Conservation (phyloP, 1,140 invertebrate genomes). For the Plodia interpunctella region DNA sequence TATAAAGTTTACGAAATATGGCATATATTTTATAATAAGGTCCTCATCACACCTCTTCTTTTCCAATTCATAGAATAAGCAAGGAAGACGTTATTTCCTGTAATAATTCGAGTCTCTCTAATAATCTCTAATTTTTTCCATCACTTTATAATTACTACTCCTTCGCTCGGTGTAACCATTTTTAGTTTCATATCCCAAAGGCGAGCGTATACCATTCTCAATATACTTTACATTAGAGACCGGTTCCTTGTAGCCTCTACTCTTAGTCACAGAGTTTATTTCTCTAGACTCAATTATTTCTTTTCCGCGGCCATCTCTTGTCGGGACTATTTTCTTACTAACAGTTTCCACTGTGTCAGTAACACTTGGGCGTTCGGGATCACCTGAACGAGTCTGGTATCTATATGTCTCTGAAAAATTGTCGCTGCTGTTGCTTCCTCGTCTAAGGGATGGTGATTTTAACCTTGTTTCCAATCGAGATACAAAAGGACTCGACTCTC, state of each 20-base stretch:
- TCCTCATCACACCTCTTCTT: background rate
- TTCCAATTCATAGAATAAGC: background rate
- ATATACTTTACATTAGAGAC: slow-evolving; percentile 66
- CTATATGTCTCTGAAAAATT: slow-evolving; percentile 84
- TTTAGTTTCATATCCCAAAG: slow-evolving; percentile 61
- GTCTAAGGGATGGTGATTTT: slow-evolving; percentile 66
- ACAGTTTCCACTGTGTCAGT: slow-evolving; percentile 83
- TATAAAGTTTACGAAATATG: slow-evolving; percentile 49
- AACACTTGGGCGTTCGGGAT: slow-evolving; percentile 79
- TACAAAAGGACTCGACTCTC: slow-evolving; percentile 70
- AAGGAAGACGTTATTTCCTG: slow-evolving; percentile 11
- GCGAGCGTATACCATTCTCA: slow-evolving; percentile 67
- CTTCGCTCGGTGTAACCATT: slow-evolving; percentile 66
- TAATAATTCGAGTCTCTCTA: slow-evolving; percentile 27
- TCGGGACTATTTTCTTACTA: slow-evolving; percentile 81
- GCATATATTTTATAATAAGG: slow-evolving; percentile 35
- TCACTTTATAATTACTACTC: slow-evolving; percentile 70
- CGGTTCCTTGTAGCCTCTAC: slow-evolving; percentile 75
- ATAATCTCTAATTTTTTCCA: slow-evolving; percentile 74
- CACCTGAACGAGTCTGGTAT: slow-evolving; percentile 80
- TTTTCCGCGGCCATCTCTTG: slow-evolving; percentile 78
- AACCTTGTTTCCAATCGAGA: slow-evolving; percentile 64
- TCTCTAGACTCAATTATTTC: slow-evolving; percentile 84
- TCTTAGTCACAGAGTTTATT: slow-evolving; percentile 82
- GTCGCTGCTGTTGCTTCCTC: slow-evolving; percentile 81